Evolutionary conservation across 2,888 invertebrate genomes (phyloP).

Genomic region (Orgyia antiqua): DNA sequence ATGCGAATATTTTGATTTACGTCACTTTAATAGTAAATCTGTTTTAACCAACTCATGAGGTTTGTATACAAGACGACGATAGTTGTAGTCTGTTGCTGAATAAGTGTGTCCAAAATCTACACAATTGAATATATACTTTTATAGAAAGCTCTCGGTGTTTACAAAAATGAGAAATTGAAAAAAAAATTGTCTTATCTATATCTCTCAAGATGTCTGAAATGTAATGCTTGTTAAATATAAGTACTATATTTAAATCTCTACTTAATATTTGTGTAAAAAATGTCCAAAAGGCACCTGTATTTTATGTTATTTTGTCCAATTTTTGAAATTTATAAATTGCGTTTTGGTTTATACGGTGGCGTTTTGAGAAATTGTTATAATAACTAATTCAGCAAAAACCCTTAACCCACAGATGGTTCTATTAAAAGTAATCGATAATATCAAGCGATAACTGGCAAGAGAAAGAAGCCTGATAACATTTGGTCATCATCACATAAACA

Average conservation of each 20-base stretch:
- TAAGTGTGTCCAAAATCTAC: constrained; percentile 12
- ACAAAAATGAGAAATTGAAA: constrained; percentile 23
- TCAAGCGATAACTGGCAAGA: too few species aligned
- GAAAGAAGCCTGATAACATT: too few species aligned
- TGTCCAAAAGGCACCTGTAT: constrained; percentile 24
- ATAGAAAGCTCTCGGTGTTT: constrained; percentile 24
- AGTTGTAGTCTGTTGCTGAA: too few species aligned
- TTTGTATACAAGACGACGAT: too few species aligned
- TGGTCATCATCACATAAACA: too few species aligned
- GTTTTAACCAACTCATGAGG: too few species aligned
- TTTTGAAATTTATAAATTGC: constrained; percentile 37
- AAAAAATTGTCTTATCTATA: constrained; percentile 21
- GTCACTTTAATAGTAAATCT: too few species aligned
- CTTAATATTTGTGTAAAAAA: constrained; percentile 20
- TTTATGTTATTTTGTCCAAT: constrained; percentile 30
- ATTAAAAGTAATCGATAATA: too few species aligned
- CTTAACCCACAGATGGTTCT: constrained; percentile 11
- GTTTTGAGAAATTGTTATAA: constrained; percentile 9
- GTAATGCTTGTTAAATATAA: constrained; percentile 17
- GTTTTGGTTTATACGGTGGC: constrained; percentile 37
- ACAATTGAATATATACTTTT: constrained; percentile 12
- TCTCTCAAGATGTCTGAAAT: constrained; percentile 18
- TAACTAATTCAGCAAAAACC: background rate
- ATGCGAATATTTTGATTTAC: too few species aligned
- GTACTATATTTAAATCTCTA: constrained; percentile 14